A percentile compares a stretch with the other conserved stretches of the same genome.
These are phyloP conservation scores for Lathronympha strigana DNA, from an alignment of 2,888 invertebrate genomes.

Conservation along the genomic window DNA sequence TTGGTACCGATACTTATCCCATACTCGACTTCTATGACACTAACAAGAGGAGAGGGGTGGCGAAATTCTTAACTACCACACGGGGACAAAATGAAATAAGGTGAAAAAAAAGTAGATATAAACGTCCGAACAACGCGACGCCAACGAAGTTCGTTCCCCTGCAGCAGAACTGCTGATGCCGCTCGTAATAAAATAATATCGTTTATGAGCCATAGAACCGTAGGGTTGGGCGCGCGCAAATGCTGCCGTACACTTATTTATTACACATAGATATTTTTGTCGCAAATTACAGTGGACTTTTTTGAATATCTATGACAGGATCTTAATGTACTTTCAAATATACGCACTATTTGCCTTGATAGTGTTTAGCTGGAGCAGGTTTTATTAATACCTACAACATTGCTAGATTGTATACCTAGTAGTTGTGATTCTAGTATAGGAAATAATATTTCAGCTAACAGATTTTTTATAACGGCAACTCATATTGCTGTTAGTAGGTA, in stretches of 20 bases:
- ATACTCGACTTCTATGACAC: no score
- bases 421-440: no score
- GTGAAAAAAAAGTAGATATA: background rate
- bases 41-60: no score
- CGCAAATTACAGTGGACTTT: background rate
- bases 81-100: background rate
- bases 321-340: no score
- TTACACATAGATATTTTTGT: constrained; percentile 1
- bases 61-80: no score
- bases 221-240: constrained; percentile 37
- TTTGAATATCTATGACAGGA: background rate
- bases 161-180: constrained; percentile 35
- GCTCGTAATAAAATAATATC: constrained; percentile 40
- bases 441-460: no score
- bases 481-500: no score
- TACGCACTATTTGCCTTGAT: no score
- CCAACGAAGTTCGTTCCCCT: constrained; percentile 27
- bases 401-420: no score
- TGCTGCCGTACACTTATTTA: constrained; percentile 15
- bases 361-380: no score
- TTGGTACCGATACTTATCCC: background rate
- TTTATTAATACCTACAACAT: no score
- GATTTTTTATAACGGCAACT: no score
- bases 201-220: constrained; percentile 40
- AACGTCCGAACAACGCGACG: constrained; percentile 1